Evolutionary conservation across 1,140 invertebrate genomes (phyloP).

Genomic region (Sinonovacula constricta): DNA sequence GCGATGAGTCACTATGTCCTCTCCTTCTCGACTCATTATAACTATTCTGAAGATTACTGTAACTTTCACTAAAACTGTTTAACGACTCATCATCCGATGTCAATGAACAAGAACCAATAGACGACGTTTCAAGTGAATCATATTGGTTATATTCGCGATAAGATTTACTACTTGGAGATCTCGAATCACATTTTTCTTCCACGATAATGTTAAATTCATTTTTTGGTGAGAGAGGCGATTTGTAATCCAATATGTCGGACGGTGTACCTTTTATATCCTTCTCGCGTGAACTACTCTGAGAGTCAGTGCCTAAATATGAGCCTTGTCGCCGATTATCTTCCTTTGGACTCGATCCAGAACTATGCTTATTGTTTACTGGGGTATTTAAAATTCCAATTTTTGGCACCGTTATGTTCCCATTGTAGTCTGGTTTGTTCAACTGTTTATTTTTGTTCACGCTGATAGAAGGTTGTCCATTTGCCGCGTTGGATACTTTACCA

Average conservation of each 20-base stretch:
- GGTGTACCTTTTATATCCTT: too few relatives aligned
- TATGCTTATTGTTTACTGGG: conserved; percentile 8
- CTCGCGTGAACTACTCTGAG: too few relatives aligned
- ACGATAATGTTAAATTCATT: conserved; percentile 31
- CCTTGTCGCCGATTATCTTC: conserved; percentile 28
- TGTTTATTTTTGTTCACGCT: too few relatives aligned
- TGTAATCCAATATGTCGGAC: too few relatives aligned
- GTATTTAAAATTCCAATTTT: conserved; percentile 47
- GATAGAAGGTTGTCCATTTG: too few relatives aligned
- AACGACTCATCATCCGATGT: conserved; percentile 38
- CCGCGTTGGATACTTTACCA: too few relatives aligned
- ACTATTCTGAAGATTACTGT: conserved; percentile 22
- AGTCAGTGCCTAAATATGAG: too few relatives aligned
- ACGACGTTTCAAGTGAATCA: neutral
- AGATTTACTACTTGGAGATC: conserved; percentile 1
- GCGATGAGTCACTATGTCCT: conserved; percentile 24
- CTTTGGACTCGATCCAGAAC: conserved; percentile 35
- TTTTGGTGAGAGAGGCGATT: too few relatives aligned
- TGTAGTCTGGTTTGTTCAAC: too few relatives aligned
- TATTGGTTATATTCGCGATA: too few relatives aligned
- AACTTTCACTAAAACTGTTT: conserved; percentile 39
- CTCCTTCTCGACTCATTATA: conserved; percentile 13
- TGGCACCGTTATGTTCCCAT: conserved; percentile 36
- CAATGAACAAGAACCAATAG: conserved; percentile 36
- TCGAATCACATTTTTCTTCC: conserved; percentile 1